Evolutionary conservation across 2,113 vertebrate species (phyloP).

Genomic region (Himantopus leucocephalus): DNA sequence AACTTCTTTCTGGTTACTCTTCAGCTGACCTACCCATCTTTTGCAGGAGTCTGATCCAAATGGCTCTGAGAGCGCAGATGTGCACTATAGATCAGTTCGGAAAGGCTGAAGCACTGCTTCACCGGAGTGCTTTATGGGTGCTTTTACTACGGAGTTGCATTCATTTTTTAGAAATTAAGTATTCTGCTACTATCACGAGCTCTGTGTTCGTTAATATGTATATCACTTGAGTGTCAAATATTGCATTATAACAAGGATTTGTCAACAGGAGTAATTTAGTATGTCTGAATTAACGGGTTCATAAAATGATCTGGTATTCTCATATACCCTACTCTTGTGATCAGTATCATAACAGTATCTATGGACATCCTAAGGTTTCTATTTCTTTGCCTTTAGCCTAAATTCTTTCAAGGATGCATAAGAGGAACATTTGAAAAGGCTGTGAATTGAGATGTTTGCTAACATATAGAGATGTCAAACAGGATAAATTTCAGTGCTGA

Average conservation of each 20-base stretch:
- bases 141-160: background rate
- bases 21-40: background rate
- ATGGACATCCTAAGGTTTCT: background rate
- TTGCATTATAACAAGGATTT: background rate
- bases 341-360: accelerated
- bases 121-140: background rate
- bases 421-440: background rate
- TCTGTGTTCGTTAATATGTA: background rate
- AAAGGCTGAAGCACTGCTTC: accelerated
- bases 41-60: background rate
- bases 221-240: background rate
- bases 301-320: background rate
- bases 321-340: background rate
- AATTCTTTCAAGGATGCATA: background rate
- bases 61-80: background rate
- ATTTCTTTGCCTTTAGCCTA: background rate
- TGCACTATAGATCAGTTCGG: background rate
- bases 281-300: background rate
- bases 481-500: background rate
- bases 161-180: background rate
- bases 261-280: background rate
- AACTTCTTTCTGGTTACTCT: background rate
- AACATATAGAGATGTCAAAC: background rate
- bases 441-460: background rate
- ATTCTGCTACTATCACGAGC: background rate